Percentiles rank a stretch among this genome's conserved stretches.
phyloP scores from a whole-genome alignment of 2,113 vertebrate genomes.

The Ancistrus triradiatus region DNA sequence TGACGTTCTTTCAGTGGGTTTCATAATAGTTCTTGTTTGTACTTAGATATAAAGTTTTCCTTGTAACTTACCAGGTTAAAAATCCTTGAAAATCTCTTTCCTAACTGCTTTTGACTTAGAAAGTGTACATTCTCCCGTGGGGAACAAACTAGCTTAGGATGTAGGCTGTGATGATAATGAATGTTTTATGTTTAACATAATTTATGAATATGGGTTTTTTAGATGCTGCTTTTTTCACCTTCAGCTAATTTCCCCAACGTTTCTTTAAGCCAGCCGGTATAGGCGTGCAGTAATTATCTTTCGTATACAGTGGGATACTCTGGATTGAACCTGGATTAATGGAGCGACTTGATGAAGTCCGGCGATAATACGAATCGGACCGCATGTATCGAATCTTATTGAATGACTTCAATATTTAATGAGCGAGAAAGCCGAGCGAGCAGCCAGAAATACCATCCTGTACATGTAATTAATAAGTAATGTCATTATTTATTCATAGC shows the following conservation, averaged over 20 bases:
- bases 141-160: too few relatives aligned
- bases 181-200: too few relatives aligned
- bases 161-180: too few relatives aligned
- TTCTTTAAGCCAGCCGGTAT: background rate
- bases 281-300: background rate
- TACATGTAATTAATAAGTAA: slow-evolving; percentile 48
- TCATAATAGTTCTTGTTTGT: too few relatives aligned
- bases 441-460: slow-evolving; percentile 37
- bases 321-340: slow-evolving; percentile 4
- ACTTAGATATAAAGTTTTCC: too few relatives aligned
- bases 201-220: too few relatives aligned
- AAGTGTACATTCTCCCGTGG: too few relatives aligned
- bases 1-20: too few relatives aligned
- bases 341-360: slow-evolving; percentile 20
- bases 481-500: slow-evolving; percentile 43
- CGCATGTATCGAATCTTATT: slow-evolving; percentile 32
- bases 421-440: slow-evolving; percentile 15
- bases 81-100: too few relatives aligned
- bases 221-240: too few relatives aligned
- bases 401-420: slow-evolving; percentile 45
- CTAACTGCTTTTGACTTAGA: too few relatives aligned
- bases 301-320: background rate
- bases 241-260: background rate
- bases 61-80: too few relatives aligned
- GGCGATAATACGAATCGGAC: slow-evolving; percentile 29